A percentile compares a stretch with the other conserved stretches of the same genome.
Conservation (phyloP, 2,888 invertebrate genomes). For the Platypus cylindrus region DNA sequence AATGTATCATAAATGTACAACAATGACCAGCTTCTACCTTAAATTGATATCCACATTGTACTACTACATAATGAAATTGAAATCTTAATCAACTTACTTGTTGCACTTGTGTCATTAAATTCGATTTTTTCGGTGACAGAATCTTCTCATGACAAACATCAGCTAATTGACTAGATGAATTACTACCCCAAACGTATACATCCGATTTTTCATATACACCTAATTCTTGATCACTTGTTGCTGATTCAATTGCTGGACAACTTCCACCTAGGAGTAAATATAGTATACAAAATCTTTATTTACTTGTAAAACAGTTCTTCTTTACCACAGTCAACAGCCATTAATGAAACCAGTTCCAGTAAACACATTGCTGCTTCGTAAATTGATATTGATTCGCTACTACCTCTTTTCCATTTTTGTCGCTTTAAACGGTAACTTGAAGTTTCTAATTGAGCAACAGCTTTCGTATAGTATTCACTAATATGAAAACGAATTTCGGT, state of each 20-base stretch:
- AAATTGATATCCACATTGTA: slow-evolving; percentile 8
- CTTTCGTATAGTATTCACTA: slow-evolving; percentile 28
- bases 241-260: slow-evolving; percentile 24
- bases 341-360: slow-evolving; percentile 38
- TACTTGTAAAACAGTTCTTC: neutral
- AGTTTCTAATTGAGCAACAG: slow-evolving; percentile 25
- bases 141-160: slow-evolving; percentile 49
- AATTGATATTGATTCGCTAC: slow-evolving; percentile 26
- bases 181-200: slow-evolving; percentile 52
- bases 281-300: neutral
- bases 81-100: slow-evolving; percentile 32
- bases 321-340: slow-evolving; percentile 34
- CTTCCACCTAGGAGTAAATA: slow-evolving; percentile 18
- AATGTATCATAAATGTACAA: slow-evolving; percentile 48
- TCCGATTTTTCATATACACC: slow-evolving; percentile 34
- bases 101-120: slow-evolving; percentile 44
- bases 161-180: slow-evolving; percentile 50
- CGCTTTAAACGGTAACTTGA: slow-evolving; percentile 19
- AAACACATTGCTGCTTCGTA: slow-evolving; percentile 43
- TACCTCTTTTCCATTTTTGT: slow-evolving; percentile 12
- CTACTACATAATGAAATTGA: neutral
- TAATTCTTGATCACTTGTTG: slow-evolving; percentile 19
- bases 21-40: slow-evolving; percentile 52
- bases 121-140: slow-evolving; percentile 41
- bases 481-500: no score